A percentile compares a stretch with the other conserved stretches of the same genome.
Evolutionary conservation across 2,113 vertebrate genomes (phyloP).

Genomic region (Lanius collurio): DNA sequence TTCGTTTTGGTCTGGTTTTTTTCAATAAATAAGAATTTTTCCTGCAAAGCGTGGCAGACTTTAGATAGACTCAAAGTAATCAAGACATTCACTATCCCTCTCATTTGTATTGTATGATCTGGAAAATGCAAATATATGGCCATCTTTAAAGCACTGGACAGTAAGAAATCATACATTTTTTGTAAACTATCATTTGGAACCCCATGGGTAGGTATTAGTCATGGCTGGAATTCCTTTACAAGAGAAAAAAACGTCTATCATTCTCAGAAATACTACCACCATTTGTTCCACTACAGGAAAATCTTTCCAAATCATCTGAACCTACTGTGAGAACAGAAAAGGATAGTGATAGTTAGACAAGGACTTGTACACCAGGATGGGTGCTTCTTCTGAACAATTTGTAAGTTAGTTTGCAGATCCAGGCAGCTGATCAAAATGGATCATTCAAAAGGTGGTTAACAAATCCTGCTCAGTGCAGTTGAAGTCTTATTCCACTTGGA

Average conservation of each 20-base stretch:
- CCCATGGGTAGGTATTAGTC: fast-evolving
- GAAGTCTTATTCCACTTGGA: background rate
- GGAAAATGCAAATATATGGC: background rate
- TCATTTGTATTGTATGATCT: background rate
- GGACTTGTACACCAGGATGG: background rate
- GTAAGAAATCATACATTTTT: background rate
- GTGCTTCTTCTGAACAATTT: background rate
- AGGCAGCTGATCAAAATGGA: background rate
- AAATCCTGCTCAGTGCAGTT: background rate
- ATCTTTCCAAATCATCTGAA: background rate
- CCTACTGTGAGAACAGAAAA: background rate
- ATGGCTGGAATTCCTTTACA: background rate
- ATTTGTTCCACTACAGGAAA: background rate
- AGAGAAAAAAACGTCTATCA: background rate
- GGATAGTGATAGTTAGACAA: background rate
- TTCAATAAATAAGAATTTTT: background rate
- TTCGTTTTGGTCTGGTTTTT: background rate
- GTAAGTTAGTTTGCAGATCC: background rate
- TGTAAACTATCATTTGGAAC: background rate
- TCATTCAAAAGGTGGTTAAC: background rate
- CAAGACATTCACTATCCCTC: background rate
- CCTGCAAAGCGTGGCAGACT: background rate
- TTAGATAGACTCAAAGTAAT: background rate
- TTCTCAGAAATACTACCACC: background rate
- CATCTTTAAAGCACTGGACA: background rate